Conservation (phyloP, 2,113 vertebrate species). For the Pungitius pungitius region DNA sequence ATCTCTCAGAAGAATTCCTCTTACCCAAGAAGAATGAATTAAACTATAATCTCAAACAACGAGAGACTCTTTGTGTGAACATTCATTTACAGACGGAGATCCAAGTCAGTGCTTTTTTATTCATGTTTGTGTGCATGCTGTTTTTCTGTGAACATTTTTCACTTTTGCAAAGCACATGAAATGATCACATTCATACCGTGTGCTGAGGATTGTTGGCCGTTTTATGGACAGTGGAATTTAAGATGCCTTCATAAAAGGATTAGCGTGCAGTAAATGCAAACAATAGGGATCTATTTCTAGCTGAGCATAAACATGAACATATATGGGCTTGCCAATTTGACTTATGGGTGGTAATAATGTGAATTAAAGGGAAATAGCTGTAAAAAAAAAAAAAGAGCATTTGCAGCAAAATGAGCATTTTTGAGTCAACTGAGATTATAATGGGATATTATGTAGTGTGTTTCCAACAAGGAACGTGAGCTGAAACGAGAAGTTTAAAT, state of each 20-base stretch:
- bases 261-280: conserved; percentile 7
- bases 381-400: background rate
- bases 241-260: background rate
- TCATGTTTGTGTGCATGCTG: background rate
- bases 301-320: background rate
- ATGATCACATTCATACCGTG: background rate
- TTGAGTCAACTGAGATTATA: background rate
- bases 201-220: background rate
- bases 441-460: background rate
- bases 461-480: background rate
- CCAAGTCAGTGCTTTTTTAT: background rate
- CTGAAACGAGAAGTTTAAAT: background rate
- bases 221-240: background rate
- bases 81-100: conserved; percentile 15
- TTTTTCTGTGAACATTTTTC: background rate
- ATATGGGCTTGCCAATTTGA: background rate
- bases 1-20: conserved; percentile 18
- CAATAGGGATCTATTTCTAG: background rate
- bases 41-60: conserved; percentile 24
- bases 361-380: background rate
- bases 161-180: background rate
- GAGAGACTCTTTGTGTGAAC: background rate
- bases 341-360: background rate
- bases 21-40: conserved; percentile 14
- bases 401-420: background rate